Conservation (phyloP, 2,797 vertebrate genomes). For the Microctenopoma lineatum region DNA sequence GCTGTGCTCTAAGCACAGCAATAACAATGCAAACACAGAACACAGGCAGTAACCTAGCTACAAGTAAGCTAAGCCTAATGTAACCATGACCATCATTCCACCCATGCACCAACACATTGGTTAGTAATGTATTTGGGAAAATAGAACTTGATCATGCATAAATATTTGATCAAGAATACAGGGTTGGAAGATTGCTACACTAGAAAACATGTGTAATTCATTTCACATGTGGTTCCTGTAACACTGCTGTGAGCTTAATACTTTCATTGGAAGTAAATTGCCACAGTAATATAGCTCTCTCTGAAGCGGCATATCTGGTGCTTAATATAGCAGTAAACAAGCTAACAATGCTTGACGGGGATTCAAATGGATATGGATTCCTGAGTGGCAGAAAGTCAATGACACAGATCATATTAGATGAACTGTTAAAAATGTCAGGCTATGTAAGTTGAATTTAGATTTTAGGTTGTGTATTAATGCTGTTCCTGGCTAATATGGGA, state of each 20-base stretch:
- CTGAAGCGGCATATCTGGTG: constrained; percentile 56
- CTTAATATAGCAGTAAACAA: constrained; percentile 75
- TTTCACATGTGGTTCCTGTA: constrained; percentile 54
- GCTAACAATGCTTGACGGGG: constrained; percentile 76
- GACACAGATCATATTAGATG: constrained; percentile 65
- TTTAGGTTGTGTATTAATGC: constrained; percentile 16
- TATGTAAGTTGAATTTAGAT: constrained; percentile 38
- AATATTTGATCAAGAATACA: constrained; percentile 70
- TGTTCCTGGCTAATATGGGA: constrained; percentile 7
- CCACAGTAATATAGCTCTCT: constrained; percentile 50
- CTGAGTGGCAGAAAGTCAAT: constrained; percentile 65
- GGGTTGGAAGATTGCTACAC: constrained; percentile 21
- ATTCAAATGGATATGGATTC: constrained; percentile 68
- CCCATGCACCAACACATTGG: constrained; percentile 37
- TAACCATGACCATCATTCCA: constrained; percentile 60
- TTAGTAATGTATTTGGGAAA: constrained; percentile 48
- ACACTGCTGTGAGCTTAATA: constrained; percentile 43
- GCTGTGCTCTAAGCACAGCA: constrained; percentile 54
- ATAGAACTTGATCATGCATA: constrained; percentile 51
- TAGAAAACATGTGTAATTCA: constrained; percentile 48
- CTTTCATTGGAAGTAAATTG: constrained; percentile 63
- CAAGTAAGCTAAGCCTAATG: constrained; percentile 49
- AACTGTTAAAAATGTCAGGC: constrained; percentile 55
- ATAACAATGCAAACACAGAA: constrained; percentile 39
- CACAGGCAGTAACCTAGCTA: constrained; percentile 45